Percentiles rank a stretch among this genome's conserved stretches.
Evolutionary conservation across 2,797 vertebrate genomes (phyloP).

Genomic region (Melanotaenia nigrans): DNA sequence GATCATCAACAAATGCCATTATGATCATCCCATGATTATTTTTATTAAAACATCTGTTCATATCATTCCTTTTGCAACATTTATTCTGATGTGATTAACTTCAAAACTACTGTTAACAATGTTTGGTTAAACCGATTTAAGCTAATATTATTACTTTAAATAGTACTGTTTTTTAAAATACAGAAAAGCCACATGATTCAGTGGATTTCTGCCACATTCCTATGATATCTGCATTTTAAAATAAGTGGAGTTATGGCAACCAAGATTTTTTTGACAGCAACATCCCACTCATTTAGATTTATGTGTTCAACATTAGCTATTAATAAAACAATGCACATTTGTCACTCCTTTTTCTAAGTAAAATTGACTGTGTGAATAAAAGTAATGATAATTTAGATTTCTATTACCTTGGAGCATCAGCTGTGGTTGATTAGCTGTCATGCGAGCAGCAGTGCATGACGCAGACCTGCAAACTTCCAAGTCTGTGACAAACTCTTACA

Average conservation of each 20-base stretch:
- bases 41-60: neutral
- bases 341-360: conserved; percentile 5
- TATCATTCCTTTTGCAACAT: neutral
- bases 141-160: neutral
- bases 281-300: conserved; percentile 27
- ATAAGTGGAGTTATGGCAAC: neutral
- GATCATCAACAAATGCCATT: neutral
- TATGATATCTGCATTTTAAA: conserved; percentile 21
- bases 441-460: neutral
- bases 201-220: conserved; percentile 12
- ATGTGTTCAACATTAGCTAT: conserved; percentile 12
- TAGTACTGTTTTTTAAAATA: neutral
- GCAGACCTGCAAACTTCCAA: conserved; percentile 6
- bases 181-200: neutral
- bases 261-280: neutral
- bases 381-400: conserved; percentile 37
- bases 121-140: neutral
- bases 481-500: conserved; percentile 25
- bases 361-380: conserved; percentile 26
- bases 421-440: conserved; percentile 38
- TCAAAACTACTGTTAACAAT: neutral
- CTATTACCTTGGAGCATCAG: conserved; percentile 24
- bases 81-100: neutral
- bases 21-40: neutral
- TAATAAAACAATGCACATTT: conserved; percentile 16